Conservation (phyloP, 2,888 invertebrate genomes). For the Stramonita haemastoma region DNA sequence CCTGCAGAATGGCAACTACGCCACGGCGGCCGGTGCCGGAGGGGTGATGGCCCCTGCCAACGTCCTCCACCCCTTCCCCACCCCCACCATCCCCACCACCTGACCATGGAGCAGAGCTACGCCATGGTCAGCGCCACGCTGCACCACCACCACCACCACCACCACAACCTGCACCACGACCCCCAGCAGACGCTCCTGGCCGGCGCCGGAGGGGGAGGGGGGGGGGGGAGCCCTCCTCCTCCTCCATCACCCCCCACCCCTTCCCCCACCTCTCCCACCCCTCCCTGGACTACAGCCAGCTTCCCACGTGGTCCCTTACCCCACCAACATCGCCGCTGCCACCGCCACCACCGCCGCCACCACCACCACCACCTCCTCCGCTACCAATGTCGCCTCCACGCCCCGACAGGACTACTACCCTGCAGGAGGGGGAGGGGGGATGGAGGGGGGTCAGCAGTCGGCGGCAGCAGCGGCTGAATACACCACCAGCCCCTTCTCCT, state of each 20-base stretch:
- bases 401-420: slow-evolving; percentile 39
- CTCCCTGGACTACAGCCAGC: slow-evolving; percentile 38
- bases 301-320: slow-evolving; percentile 33
- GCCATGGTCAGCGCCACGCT: slow-evolving; percentile 38
- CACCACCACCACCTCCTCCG: background rate
- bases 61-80: slow-evolving; percentile 33
- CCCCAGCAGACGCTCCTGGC: background rate
- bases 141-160: slow-evolving; percentile 43
- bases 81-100: slow-evolving; percentile 37
- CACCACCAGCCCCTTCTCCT: slow-evolving; percentile 47
- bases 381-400: background rate
- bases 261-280: slow-evolving; percentile 33
- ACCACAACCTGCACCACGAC: slow-evolving; percentile 41
- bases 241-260: slow-evolving; percentile 21
- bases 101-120: slow-evolving; percentile 42
- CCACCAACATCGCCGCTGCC: background rate
- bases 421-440: background rate
- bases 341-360: background rate
- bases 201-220: background rate
- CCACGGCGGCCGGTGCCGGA: slow-evolving; percentile 21
- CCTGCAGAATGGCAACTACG: slow-evolving; percentile 13
- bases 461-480: slow-evolving; percentile 31
- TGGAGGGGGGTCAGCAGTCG: background rate
- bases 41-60: slow-evolving; percentile 31
- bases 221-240: slow-evolving; percentile 15